phyloP scores from a whole-genome alignment of 2,888 invertebrate species.

The Macrosoma leucophasiata region DNA sequence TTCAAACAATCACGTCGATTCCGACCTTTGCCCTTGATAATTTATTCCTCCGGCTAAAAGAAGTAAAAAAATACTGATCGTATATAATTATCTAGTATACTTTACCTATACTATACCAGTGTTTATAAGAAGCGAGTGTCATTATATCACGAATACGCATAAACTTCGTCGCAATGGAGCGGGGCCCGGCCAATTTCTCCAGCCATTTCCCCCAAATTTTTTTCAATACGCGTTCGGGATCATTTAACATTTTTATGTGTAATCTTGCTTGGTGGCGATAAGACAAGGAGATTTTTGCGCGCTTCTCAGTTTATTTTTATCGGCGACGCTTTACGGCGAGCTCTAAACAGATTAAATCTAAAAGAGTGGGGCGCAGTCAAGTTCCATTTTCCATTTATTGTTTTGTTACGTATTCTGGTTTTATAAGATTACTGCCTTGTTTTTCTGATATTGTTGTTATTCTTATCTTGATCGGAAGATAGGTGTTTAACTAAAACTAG shows the following conservation, averaged over 20 bases:
- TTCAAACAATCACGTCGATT: no score
- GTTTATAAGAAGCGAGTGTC: slow-evolving; percentile 16
- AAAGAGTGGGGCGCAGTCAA: slow-evolving; percentile 48
- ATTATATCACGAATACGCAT: slow-evolving; percentile 25
- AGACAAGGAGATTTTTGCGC: slow-evolving; percentile 65
- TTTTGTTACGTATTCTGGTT: slow-evolving; percentile 52
- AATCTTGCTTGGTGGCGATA: slow-evolving; percentile 68
- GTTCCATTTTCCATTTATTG: slow-evolving; percentile 48
- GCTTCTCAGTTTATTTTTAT: slow-evolving; percentile 69
- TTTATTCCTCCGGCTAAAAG: no score
- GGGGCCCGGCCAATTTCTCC: slow-evolving; percentile 45
- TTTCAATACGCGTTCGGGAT: slow-evolving; percentile 72
- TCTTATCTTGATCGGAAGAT: no score
- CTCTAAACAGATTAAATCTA: slow-evolving; percentile 71
- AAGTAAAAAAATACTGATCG: no score
- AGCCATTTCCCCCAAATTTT: slow-evolving; percentile 59
- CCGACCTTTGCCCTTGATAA: no score
- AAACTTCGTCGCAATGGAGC: slow-evolving; percentile 26
- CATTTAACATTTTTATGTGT: slow-evolving; percentile 76
- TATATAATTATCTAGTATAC: no score
- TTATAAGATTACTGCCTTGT: slow-evolving; percentile 33
- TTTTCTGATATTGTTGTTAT: slow-evolving; percentile 2
- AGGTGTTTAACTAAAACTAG: no score
- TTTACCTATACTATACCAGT: no score
- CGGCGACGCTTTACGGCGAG: slow-evolving; percentile 62